Conservation (phyloP, 2,113 vertebrate species). For the Ibidorhyncha struthersii region DNA sequence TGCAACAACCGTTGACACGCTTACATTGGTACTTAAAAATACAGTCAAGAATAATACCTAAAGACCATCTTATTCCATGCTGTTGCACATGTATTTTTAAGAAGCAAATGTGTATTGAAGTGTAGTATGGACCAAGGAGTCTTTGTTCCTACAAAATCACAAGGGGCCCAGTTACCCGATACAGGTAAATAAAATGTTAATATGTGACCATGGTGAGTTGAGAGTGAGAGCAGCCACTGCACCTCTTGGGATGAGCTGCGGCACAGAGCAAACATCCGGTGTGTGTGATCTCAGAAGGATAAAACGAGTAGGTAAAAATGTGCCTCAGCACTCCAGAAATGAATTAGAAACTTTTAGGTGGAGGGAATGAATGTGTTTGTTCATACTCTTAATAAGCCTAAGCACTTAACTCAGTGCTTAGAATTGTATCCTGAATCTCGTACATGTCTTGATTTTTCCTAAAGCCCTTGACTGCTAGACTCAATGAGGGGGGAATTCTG, state of each 20-base stretch:
- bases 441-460: neutral
- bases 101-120: neutral
- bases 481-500: neutral
- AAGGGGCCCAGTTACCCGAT: neutral
- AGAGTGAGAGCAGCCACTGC: neutral
- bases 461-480: neutral
- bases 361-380: neutral
- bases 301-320: neutral
- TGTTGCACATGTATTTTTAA: neutral
- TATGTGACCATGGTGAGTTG: neutral
- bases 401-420: neutral
- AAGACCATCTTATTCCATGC: neutral
- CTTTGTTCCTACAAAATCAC: neutral
- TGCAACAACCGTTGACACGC: neutral
- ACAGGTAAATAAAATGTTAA: neutral
- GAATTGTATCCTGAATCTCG: neutral
- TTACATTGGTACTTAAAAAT: neutral
- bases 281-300: neutral
- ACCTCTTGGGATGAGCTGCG: neutral
- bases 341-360: neutral
- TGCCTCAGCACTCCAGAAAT: neutral
- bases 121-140: neutral
- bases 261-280: neutral
- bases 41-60: neutral
- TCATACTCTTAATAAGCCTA: neutral